Evolutionary conservation across 2,797 vertebrate genomes (phyloP).

Genomic region (Periparus ater): DNA sequence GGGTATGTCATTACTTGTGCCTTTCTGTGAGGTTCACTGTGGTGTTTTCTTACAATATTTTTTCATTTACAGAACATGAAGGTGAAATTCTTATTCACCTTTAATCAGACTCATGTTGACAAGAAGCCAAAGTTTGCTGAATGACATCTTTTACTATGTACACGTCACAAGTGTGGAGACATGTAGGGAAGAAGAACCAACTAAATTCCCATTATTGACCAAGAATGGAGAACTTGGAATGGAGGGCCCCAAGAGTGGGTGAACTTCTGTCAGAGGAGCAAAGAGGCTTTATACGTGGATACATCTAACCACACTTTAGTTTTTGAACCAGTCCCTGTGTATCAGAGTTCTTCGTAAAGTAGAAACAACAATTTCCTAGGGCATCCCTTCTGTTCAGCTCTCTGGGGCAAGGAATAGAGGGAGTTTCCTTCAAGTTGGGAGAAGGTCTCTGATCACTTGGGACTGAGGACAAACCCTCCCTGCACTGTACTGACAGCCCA

Average conservation of each 20-base stretch:
- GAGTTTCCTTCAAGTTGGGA: not conserved
- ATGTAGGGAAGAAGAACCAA: not conserved
- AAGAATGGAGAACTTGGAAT: not conserved
- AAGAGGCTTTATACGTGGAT: not conserved
- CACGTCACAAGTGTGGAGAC: not conserved
- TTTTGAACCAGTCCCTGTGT: not conserved
- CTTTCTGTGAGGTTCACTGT: not conserved
- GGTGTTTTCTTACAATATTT: not conserved
- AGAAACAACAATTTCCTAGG: not conserved
- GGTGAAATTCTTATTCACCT: not conserved
- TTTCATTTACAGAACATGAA: not conserved
- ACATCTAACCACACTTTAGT: accelerated
- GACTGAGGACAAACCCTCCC: accelerated
- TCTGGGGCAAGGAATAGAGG: not conserved
- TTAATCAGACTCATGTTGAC: not conserved
- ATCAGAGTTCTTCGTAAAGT: not conserved
- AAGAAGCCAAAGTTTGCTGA: not conserved
- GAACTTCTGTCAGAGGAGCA: not conserved
- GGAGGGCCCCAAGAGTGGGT: not conserved
- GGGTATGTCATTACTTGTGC: not conserved
- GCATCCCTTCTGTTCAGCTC: not conserved
- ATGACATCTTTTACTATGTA: not conserved
- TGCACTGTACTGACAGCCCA: not conserved
- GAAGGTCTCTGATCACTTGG: not conserved
- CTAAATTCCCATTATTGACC: not conserved